Conservation (phyloP, 2,888 invertebrate genomes). For the Germaria angustata region DNA sequence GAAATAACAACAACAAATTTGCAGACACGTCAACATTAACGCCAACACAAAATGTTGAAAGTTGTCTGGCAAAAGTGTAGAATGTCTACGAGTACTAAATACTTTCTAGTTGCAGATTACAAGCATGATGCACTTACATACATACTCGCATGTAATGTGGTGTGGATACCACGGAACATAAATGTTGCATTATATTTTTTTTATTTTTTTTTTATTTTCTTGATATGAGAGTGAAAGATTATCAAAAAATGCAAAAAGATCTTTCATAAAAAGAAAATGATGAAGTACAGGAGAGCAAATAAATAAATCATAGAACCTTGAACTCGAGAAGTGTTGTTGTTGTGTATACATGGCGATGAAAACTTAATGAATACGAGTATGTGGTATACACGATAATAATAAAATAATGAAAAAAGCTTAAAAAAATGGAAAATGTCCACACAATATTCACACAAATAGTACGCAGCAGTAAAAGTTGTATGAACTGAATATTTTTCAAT, state of each 20-base stretch:
- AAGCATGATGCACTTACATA: neutral
- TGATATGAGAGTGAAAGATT: neutral
- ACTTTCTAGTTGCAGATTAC: neutral
- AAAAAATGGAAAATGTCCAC: neutral
- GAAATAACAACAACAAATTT: neutral
- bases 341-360: neutral
- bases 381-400: neutral
- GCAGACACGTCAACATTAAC: conserved; percentile 12
- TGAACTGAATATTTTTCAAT: neutral
- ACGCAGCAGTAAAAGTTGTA: conserved; percentile 9
- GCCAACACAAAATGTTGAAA: conserved; percentile 49
- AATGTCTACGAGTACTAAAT: neutral
- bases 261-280: neutral
- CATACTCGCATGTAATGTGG: too few species aligned
- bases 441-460: neutral
- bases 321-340: conserved; percentile 39
- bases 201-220: too few species aligned
- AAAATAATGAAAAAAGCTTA: neutral
- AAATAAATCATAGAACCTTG: conserved; percentile 43
- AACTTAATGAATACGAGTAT: neutral
- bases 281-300: neutral
- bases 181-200: conserved; percentile 12
- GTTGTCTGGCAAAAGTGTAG: conserved; percentile 19
- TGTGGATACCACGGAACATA: neutral
- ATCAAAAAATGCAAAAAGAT: neutral